Base-by-base conservation (phyloP, 92 coral and sea anemone genomes). In the Siderastrea radians region DNA sequence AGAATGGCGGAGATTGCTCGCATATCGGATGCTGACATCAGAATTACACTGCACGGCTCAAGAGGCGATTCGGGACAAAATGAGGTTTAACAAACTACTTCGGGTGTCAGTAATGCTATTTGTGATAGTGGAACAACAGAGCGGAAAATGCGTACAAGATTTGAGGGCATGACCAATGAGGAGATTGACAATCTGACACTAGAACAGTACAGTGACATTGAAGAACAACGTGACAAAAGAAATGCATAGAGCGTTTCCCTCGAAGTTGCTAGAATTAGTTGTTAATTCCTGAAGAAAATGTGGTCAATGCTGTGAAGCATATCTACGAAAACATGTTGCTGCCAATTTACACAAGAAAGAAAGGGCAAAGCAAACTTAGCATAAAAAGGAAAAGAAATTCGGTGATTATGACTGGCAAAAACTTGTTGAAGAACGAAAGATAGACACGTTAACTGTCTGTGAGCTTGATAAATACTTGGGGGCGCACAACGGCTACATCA, bases 261-360 rank as follows among this genome's bases (percentile, higher is more conserved):
- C 55, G 55, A 52, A 52, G 55, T 52, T 52, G 55, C 83, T 17
- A 26, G 38, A n/a, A 78, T 4, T 52, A 9, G 63, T 78, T n/a
- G 68, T 52, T 78, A 26, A 55, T 78, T 78, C 43, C 83, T 43
- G 83, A 78, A 67, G 68, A 64, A 79, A 72, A 79, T 57, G 84
- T 79, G 49, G 64, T 59, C 69, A 64, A 19, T 44, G 83, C 83
- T 55, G 83, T 78, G 69, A 78, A 57, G 71, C 68, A 78, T 78
- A 78, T 78, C 38, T 47, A 78, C 11, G 69, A 54, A 50, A 54
- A 50, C 7, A 49, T 44, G 63, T 16, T 58, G 69, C 83, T 6
- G 84, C 72, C 46, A 79, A 64, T 79, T 79, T 26, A 26, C 38
- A 26, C 38, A 26, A 26, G 38, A 26, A 26, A 26, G 38, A 26